These are phyloP conservation scores for Myotis davidii DNA, from an alignment of 2,113 vertebrate genomes.

Conservation along the genomic window DNA sequence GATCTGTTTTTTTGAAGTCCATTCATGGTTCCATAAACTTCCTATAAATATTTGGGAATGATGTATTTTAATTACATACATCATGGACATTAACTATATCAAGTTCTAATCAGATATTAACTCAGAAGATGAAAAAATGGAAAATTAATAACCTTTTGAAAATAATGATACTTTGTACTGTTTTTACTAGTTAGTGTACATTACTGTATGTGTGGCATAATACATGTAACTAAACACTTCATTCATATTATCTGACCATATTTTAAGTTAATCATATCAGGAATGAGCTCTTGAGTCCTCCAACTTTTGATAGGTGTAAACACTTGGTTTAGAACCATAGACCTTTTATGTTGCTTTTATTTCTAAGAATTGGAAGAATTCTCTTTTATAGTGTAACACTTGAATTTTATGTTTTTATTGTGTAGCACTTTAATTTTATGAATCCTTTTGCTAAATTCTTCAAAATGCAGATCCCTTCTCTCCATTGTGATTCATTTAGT, in stretches of 20 bases:
- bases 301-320: slow-evolving; percentile 33
- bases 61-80: not conserved
- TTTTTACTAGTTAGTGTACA: slow-evolving; percentile 4
- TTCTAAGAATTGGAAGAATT: slow-evolving; percentile 30
- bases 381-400: not conserved
- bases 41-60: slow-evolving; percentile 24
- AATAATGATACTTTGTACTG: not conserved
- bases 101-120: slow-evolving; percentile 19
- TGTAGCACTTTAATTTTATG: slow-evolving; percentile 21
- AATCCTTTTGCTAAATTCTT: slow-evolving; percentile 45
- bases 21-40: not conserved
- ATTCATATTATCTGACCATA: slow-evolving; percentile 15
- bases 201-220: not conserved
- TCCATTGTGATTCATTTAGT: not conserved
- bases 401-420: slow-evolving; percentile 25
- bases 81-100: not conserved
- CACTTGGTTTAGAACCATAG: slow-evolving; percentile 5
- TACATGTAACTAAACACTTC: slow-evolving; percentile 17
- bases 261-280: slow-evolving; percentile 21
- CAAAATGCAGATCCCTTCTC: not conserved
- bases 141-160: slow-evolving; percentile 41
- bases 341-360: slow-evolving; percentile 36
- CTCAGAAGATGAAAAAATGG: slow-evolving; percentile 43
- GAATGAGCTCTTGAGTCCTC: not conserved
- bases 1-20: slow-evolving; percentile 11